phyloP scores from a whole-genome alignment of 1,140 invertebrate genomes.

The Mesaphorura yosii region DNA sequence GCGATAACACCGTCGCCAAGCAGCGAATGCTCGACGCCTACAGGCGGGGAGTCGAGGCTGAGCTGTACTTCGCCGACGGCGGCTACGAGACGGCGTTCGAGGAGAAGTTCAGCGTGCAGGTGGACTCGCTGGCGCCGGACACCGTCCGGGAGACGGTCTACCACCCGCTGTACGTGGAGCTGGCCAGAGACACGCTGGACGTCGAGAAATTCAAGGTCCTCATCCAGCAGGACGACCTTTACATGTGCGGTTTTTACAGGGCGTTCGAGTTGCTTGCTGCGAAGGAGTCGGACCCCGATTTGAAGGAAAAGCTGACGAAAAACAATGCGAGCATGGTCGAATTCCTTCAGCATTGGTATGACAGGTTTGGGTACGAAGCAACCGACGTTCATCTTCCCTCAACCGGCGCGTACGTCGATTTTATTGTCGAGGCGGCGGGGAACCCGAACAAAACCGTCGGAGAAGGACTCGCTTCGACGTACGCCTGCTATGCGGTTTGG shows the following conservation, averaged over 20 bases:
- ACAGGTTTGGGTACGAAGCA: background rate
- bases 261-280: background rate
- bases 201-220: conserved; percentile 5
- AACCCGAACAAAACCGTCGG: no score
- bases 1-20: background rate
- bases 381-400: background rate
- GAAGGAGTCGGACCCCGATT: conserved; percentile 1
- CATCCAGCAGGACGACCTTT: conserved; percentile 15
- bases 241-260: conserved; percentile 7
- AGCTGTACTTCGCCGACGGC: conserved; percentile 1
- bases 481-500: no score
- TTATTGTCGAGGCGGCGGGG: no score
- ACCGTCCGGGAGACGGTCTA: background rate
- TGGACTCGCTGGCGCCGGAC: background rate
- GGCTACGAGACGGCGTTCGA: background rate
- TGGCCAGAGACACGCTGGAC: background rate
- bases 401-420: no score
- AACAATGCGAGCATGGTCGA: background rate
- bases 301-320: background rate
- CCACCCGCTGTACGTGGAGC: conserved; percentile 3
- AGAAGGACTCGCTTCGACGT: no score
- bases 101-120: background rate
- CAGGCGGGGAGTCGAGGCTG: background rate
- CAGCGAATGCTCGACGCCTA: conserved; percentile 11
- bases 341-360: background rate